A percentile compares a stretch with the other conserved stretches of the same genome.
phyloP scores from a whole-genome alignment of 1,140 invertebrate species.

The Pantala flavescens region DNA sequence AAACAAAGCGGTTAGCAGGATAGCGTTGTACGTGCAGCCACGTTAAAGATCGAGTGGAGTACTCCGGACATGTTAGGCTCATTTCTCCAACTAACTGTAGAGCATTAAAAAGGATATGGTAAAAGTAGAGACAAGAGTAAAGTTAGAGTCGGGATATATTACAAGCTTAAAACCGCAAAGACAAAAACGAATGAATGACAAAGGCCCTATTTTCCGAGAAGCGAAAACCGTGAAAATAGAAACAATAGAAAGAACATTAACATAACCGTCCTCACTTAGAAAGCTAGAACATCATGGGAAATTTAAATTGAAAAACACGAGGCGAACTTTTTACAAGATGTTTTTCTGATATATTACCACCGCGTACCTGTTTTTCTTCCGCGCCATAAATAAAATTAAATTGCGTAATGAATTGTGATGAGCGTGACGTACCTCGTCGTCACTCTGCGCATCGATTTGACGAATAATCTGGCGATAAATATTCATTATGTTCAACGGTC shows the following conservation, averaged over 20 bases:
- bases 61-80: too few species aligned
- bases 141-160: not conserved
- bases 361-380: not conserved
- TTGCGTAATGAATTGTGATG: too few species aligned
- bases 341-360: not conserved
- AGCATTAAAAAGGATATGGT: too few species aligned
- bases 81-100: too few species aligned
- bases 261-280: not conserved
- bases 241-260: not conserved
- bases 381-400: not conserved
- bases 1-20: too few species aligned
- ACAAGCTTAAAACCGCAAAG: not conserved
- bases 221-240: not conserved
- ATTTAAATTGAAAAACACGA: constrained; percentile 7
- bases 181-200: not conserved
- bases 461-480: too few species aligned
- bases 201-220: not conserved
- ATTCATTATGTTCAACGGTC: too few species aligned
- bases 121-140: not conserved
- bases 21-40: too few species aligned
- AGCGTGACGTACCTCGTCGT: too few species aligned
- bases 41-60: too few species aligned
- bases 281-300: not conserved
- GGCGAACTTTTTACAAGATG: not conserved
- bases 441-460: too few species aligned